These are phyloP conservation scores for Austrolebias charrua DNA, from an alignment of 2,797 vertebrate genomes.

Conservation along the genomic window DNA sequence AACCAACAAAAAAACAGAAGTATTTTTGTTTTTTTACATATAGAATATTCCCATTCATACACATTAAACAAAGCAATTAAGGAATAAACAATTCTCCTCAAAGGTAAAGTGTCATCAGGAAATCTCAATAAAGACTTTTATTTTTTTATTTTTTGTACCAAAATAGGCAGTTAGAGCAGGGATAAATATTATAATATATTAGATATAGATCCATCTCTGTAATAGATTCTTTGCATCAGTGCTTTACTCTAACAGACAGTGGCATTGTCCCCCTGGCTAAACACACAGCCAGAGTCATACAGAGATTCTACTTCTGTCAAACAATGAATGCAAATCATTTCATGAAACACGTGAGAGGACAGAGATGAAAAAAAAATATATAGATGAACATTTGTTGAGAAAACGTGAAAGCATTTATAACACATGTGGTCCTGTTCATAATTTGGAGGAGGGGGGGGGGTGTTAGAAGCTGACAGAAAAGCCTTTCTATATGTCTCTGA, in stretches of 20 bases:
- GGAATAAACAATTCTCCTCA: constrained; percentile 81
- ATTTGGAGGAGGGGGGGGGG: constrained; percentile 20
- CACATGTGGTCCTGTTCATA: constrained; percentile 25
- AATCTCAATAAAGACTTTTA: constrained; percentile 92
- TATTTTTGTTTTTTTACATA: constrained; percentile 73
- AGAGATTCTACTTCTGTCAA: constrained; percentile 49
- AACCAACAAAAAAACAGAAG: constrained; percentile 70
- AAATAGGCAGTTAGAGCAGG: constrained; percentile 99
- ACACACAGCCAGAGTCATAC: constrained; percentile 59
- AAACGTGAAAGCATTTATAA: constrained; percentile 56
- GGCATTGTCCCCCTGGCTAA: constrained; percentile 69
- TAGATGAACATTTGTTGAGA: constrained; percentile 36
- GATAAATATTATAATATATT: constrained; percentile 93
- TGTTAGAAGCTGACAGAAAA: constrained; percentile 41
- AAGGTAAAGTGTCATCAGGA: constrained; percentile 87
- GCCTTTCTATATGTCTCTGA: constrained; percentile 51
- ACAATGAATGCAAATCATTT: constrained; percentile 33
- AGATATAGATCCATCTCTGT: constrained; percentile 86
- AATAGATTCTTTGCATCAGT: constrained; percentile 85
- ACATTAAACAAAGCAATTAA: constrained; percentile 84
- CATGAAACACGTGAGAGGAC: constrained; percentile 24
- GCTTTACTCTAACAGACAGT: constrained; percentile 75
- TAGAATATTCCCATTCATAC: constrained; percentile 72
- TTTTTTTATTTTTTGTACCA: constrained; percentile 88
- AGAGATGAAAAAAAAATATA: constrained; percentile 7